These are phyloP conservation scores for Parasteatoda lunata DNA, from an alignment of 2,888 invertebrate genomes.

Conservation along the genomic window DNA sequence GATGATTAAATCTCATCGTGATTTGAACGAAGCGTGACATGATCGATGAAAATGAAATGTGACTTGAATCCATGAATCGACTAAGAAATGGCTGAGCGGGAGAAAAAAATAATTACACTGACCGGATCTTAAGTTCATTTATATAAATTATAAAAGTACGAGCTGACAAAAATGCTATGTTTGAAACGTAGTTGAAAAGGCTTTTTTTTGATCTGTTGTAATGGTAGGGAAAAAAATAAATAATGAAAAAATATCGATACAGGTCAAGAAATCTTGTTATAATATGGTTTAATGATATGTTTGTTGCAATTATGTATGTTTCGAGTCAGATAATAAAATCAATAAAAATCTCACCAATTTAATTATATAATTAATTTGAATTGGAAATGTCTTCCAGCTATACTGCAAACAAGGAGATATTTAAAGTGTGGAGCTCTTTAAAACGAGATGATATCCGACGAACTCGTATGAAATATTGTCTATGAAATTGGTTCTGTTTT, in stretches of 20 bases:
- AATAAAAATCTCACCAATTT: constrained; percentile 33
- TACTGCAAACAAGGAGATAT: background rate
- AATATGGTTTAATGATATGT: constrained; percentile 7
- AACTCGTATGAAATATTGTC: background rate
- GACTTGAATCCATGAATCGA: constrained; percentile 28
- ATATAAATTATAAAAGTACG: constrained; percentile 32
- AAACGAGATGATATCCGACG: too few relatives aligned
- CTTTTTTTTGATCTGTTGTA: background rate
- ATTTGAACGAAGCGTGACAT: constrained; percentile 47
- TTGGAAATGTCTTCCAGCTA: constrained; percentile 3
- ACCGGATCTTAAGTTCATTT: constrained; percentile 39
- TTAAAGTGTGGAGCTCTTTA: too few relatives aligned
- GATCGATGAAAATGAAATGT: constrained; percentile 51
- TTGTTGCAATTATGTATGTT: constrained; percentile 25
- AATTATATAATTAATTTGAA: constrained; percentile 28
- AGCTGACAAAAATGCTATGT: constrained; percentile 27
- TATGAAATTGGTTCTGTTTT: background rate
- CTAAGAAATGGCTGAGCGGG: constrained; percentile 12
- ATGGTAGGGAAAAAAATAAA: constrained; percentile 12
- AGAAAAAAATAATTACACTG: constrained; percentile 28
- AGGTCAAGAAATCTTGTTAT: constrained; percentile 10
- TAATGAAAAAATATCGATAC: constrained; percentile 4
- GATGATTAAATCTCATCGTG: constrained; percentile 41
- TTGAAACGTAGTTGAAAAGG: constrained; percentile 12
- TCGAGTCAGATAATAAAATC: constrained; percentile 20